These are phyloP conservation scores for Urosaurus nigricauda DNA, from an alignment of 2,797 vertebrate genomes.

Conservation along the genomic window DNA sequence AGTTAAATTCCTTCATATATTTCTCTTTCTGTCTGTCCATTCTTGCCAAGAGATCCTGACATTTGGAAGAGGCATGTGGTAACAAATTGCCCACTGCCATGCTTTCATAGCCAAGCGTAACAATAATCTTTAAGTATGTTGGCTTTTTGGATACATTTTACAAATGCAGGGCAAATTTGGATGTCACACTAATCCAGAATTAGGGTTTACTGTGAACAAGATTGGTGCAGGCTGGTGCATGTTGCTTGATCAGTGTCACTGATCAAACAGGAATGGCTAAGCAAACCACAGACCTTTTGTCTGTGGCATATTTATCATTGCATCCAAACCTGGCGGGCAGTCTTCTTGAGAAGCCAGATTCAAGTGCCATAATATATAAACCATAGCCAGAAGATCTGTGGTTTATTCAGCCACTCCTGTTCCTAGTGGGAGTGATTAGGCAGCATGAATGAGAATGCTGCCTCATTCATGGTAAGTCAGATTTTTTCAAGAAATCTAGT, in stretches of 20 bases:
- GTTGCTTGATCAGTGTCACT: not conserved
- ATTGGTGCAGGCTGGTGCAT: not conserved
- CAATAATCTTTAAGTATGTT: fast-evolving
- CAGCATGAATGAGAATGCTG: not conserved
- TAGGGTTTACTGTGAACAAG: not conserved
- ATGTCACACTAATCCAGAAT: not conserved
- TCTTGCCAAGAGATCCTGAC: not conserved
- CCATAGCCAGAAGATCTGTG: not conserved
- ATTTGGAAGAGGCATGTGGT: not conserved
- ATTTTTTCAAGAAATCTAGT: not conserved
- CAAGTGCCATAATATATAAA: not conserved
- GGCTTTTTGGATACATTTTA: fast-evolving
- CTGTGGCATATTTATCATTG: not conserved
- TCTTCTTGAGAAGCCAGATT: not conserved
- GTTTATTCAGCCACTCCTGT: not conserved
- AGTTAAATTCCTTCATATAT: not conserved
- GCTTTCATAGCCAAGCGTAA: not conserved
- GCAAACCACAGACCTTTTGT: not conserved
- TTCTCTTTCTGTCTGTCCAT: not conserved
- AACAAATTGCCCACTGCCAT: not conserved
- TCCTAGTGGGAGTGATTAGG: not conserved
- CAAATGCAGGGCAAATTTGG: not conserved
- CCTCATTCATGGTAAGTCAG: not conserved
- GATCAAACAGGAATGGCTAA: not conserved
- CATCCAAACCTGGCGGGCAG: too few relatives aligned